Percentiles rank a stretch among this genome's conserved stretches.
These are phyloP conservation scores for Montipora foliosa DNA, from an alignment of 64 coral and sea anemone genomes.

Conservation along the genomic window DNA sequence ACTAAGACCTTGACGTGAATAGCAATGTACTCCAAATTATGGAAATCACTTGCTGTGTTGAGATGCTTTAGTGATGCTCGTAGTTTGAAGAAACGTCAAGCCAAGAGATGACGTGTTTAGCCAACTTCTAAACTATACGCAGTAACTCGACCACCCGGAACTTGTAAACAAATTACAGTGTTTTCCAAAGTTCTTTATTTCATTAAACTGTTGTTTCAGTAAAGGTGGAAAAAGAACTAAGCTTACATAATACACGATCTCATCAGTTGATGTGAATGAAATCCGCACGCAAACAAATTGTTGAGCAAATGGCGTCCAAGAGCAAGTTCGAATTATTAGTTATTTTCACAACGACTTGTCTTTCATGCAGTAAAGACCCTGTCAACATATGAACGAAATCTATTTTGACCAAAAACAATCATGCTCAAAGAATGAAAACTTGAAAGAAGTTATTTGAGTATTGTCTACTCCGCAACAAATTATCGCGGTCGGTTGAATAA, in stretches of 20 bases:
- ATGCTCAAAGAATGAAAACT: background rate
- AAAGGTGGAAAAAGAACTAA: background rate
- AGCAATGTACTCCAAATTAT: background rate
- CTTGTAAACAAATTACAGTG: background rate
- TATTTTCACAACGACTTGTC: background rate
- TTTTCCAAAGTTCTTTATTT: conserved; percentile 8
- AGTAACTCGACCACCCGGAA: background rate
- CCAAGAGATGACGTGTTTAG: background rate
- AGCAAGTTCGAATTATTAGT: background rate
- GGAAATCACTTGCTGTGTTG: background rate
- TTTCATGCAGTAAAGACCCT: background rate
- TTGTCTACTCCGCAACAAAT: background rate
- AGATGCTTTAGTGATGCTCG: too few relatives aligned
- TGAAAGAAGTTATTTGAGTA: background rate
- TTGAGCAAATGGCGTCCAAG: background rate
- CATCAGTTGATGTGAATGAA: background rate
- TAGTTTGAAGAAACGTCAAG: too few relatives aligned
- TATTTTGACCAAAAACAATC: background rate
- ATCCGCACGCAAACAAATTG: background rate
- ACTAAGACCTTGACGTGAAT: background rate
- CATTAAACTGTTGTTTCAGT: background rate
- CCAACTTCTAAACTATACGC: background rate
- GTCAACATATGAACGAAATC: too few relatives aligned
- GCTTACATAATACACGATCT: background rate
- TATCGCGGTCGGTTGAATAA: background rate